A percentile compares a stretch with the other conserved stretches of the same genome.
phyloP scores from a whole-genome alignment of 1,140 invertebrate genomes.

The Cylas formicarius region DNA sequence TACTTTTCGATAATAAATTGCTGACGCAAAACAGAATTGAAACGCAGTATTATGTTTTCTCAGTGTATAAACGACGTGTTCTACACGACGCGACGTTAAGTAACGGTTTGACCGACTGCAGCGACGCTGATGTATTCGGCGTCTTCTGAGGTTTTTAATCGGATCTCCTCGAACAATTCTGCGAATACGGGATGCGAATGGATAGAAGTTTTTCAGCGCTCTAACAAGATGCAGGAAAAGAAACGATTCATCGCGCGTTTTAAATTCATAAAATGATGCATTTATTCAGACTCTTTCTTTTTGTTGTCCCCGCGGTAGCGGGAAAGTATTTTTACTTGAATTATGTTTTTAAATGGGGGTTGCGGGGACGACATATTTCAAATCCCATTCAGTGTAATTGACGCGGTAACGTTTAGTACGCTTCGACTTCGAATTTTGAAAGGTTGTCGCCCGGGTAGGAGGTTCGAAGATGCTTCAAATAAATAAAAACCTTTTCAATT shows the following conservation, averaged over 20 bases:
- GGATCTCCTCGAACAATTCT: constrained; percentile 34
- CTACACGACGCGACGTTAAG: constrained; percentile 3
- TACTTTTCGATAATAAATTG: too few species aligned
- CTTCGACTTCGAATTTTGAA: too few species aligned
- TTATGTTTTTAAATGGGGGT: too few species aligned
- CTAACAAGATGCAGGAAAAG: constrained; percentile 29
- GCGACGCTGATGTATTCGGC: constrained; percentile 32
- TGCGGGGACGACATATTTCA: too few species aligned
- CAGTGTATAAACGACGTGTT: constrained; percentile 12
- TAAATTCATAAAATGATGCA: constrained; percentile 14
- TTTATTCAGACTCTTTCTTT: constrained; percentile 10
- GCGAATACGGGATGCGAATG: constrained; percentile 28
- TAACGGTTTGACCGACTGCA: constrained; percentile 26
- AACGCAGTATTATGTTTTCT: too few species aligned
- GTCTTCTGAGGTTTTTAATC: constrained; percentile 37
- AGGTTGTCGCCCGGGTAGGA: too few species aligned
- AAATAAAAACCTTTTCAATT: too few species aligned
- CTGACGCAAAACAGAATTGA: too few species aligned
- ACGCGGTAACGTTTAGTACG: too few species aligned
- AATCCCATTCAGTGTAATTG: too few species aligned
- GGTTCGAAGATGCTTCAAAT: too few species aligned
- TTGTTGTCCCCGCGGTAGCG: constrained; percentile 4
- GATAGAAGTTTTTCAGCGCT: constrained; percentile 25
- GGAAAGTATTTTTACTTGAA: too few species aligned
- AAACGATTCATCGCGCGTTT: constrained; percentile 20